Evolutionary conservation across 2,888 invertebrate species (phyloP), one percentile per base, ranked within the genome.

Genomic region (Brachylomia viminalis): DNA sequence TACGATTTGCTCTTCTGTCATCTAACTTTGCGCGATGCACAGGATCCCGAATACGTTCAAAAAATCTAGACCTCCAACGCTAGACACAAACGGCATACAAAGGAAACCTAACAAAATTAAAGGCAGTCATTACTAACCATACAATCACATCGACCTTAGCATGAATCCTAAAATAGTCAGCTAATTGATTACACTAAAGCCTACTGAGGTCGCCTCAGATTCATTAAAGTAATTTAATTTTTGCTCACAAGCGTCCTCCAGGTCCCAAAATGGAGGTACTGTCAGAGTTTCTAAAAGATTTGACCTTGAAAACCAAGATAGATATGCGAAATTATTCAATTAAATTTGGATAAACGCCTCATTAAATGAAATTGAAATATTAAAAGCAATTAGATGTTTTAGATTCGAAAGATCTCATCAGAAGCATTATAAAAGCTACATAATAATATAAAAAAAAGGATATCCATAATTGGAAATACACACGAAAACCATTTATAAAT

Each of bases 171-270:
- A 88, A 80, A 85, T 77, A 84, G 87, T 65, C 45, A 75, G 71
- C 30, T 80, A 83, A 87, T 87, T 86, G 79, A 79, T 80, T 71
- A 27, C 64, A 74, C 52, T 72, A 1, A 59, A 73, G 58, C 17
- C 68, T 56, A 8, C 38, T 52, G 75, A 86, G 75, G 75, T 76
- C 77, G 49, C 59, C 13, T 58, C 6, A 70, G 27, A 75, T 76
- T 64, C 62, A 78, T 79, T 76, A 54, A 65, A 79, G 71, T 79
- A 80, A 88, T 82, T 75, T 73, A 77, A 86, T 83, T 80, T 83
- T 45, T 79, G n/a, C 58, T 66, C 72, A 68, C 77, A 47, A 38
- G 62, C 8, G 77, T 85, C 85, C 87, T 75, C 77, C 61, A 42
- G 15, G 5, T 59, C 56, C 58, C 15, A 79, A 76, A 76, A 83